A percentile compares a stretch with the other conserved stretches of the same genome.
Conservation (phyloP, 2,113 vertebrate species). For the Rostratula benghalensis region DNA sequence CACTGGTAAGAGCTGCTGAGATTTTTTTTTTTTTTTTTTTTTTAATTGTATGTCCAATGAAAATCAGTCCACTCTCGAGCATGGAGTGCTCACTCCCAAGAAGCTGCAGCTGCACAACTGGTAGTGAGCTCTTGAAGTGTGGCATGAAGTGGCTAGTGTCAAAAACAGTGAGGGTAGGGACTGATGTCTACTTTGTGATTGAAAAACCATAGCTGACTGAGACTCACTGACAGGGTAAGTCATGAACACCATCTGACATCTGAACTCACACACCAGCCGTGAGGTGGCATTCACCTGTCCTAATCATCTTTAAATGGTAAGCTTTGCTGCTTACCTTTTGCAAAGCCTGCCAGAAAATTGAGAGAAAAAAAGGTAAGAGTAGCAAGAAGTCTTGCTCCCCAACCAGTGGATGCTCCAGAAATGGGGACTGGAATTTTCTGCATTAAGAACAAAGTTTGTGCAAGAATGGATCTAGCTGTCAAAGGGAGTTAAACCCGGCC, state of each 20-base stretch:
- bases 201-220: neutral
- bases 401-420: neutral
- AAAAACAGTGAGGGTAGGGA: neutral
- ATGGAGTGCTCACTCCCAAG: neutral
- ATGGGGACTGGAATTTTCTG: neutral
- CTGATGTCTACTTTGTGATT: neutral
- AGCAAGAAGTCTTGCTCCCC: neutral
- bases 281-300: neutral
- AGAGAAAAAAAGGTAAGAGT: neutral
- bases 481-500: neutral
- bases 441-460: neutral
- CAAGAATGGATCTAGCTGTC: neutral
- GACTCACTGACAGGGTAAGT: neutral
- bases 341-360: neutral
- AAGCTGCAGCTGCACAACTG: neutral
- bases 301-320: neutral
- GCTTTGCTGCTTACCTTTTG: neutral
- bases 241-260: no score
- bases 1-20: no score
- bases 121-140: neutral
- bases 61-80: neutral
- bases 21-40: neutral
- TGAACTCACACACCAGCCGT: no score
- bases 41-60: neutral
- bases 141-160: neutral